Conservation (phyloP, 2,888 invertebrate genomes). For the Atherix ibis region DNA sequence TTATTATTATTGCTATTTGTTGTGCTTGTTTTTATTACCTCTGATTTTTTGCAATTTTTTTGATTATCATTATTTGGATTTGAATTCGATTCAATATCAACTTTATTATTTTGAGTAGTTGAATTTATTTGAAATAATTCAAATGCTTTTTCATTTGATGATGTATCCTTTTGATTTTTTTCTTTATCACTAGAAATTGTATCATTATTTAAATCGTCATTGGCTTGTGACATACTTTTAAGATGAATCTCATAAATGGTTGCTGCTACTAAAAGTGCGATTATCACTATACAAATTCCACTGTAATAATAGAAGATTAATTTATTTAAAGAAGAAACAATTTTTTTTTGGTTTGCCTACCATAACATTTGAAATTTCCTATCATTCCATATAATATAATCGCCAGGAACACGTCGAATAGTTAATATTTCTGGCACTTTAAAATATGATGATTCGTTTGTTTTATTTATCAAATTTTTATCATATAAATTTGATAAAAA, state of each 20-base stretch:
- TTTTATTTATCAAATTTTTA: too few relatives aligned
- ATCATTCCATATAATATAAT: conserved; percentile 45
- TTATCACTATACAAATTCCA: conserved; percentile 2
- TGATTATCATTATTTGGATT: too few relatives aligned
- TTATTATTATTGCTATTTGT: too few relatives aligned
- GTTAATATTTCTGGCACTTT: conserved; percentile 34
- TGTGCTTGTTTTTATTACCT: too few relatives aligned
- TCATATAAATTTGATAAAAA: conserved; percentile 18
- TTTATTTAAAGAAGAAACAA: neutral
- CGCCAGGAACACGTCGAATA: conserved; percentile 53
- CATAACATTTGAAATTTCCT: conserved; percentile 48
- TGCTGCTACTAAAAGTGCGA: conserved; percentile 37
- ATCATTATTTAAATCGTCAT: conserved; percentile 29
- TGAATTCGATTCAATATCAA: too few relatives aligned
- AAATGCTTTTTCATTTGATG: conserved; percentile 20
- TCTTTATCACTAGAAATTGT: conserved; percentile 3
- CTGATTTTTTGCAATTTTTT: too few relatives aligned
- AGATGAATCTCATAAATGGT: conserved; percentile 47
- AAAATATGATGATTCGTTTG: conserved; percentile 2
- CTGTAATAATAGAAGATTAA: conserved; percentile 2
- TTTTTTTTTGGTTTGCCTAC: conserved; percentile 33
- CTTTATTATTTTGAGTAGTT: conserved; percentile 16
- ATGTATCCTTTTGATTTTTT: conserved; percentile 4
- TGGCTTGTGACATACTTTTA: too few relatives aligned
- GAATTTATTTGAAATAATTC: conserved; percentile 29